Evolutionary conservation across 2,113 vertebrate genomes (phyloP).

Genomic region (Sturnus vulgaris): DNA sequence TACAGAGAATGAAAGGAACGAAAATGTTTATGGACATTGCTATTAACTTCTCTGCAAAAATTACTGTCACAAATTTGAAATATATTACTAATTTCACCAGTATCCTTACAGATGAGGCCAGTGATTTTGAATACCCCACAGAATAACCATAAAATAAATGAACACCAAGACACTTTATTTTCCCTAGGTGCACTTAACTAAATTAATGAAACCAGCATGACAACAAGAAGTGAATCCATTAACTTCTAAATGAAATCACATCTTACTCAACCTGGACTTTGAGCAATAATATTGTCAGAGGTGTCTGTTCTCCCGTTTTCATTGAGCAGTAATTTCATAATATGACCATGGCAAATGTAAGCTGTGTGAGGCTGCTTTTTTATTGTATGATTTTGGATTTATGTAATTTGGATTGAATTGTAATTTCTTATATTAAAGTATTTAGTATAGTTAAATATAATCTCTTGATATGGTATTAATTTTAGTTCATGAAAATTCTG

Average conservation of each 20-base stretch:
- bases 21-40: not conserved
- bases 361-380: not conserved
- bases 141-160: conserved; percentile 26
- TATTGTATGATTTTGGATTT: not conserved
- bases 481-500: not conserved
- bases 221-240: conserved; percentile 50
- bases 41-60: conserved; percentile 16
- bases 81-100: conserved; percentile 50
- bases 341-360: not conserved
- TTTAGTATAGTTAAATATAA: not conserved
- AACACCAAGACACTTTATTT: conserved; percentile 20
- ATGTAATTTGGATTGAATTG: not conserved
- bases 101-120: conserved; percentile 51
- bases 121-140: not conserved
- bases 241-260: conserved; percentile 50
- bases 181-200: conserved; percentile 38
- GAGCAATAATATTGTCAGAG: not conserved
- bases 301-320: conserved; percentile 19
- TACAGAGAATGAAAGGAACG: not conserved
- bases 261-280: conserved; percentile 25
- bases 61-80: conserved; percentile 44
- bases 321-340: not conserved
- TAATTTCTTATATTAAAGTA: not conserved
- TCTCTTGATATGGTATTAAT: not conserved
- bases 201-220: conserved; percentile 63